A percentile compares a stretch with the other conserved stretches of the same genome.
Conservation (phyloP, 1,140 invertebrate species). For the Drosophila nannoptera region DNA sequence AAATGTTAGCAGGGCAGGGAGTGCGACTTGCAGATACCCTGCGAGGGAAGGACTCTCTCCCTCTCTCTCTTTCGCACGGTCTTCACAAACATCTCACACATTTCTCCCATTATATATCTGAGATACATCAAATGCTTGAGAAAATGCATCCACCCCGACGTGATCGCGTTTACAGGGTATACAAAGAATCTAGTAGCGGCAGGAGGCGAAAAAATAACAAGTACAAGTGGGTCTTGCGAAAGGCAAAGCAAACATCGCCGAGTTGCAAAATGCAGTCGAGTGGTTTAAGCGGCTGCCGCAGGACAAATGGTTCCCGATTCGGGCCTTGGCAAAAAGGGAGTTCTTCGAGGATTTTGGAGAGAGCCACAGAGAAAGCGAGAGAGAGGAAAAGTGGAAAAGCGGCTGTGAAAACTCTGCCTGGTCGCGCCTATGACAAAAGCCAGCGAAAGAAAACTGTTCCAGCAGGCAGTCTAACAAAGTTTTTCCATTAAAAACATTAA, state of each 20-base stretch:
- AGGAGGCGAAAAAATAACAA: constrained; percentile 20
- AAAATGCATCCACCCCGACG: neutral
- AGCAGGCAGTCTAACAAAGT: constrained; percentile 46
- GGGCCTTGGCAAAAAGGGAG: too few relatives aligned
- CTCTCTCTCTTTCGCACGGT: too few relatives aligned
- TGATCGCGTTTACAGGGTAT: constrained; percentile 11
- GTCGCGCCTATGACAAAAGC: constrained; percentile 54
- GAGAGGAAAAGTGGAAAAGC: neutral
- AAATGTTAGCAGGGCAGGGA: neutral
- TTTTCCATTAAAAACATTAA: constrained; percentile 63
- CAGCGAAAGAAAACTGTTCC: constrained; percentile 42
- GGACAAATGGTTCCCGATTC: constrained; percentile 24
- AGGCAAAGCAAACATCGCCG: constrained; percentile 49
- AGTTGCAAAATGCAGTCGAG: constrained; percentile 52
- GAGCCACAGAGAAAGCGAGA: too few relatives aligned
- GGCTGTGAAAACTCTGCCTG: constrained; percentile 2
- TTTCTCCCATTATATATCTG: too few relatives aligned
- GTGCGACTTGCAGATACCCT: constrained; percentile 2
- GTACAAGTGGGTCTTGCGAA: constrained; percentile 27
- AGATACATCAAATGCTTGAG: neutral
- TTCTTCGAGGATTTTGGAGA: constrained; percentile 26
- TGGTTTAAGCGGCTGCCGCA: constrained; percentile 45
- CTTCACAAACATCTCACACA: too few relatives aligned
- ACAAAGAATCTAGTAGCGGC: constrained; percentile 17
- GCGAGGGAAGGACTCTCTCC: too few relatives aligned